These are phyloP conservation scores for Cataglyphis livida DNA, from an alignment of 2,888 invertebrate genomes.

Conservation along the genomic window DNA sequence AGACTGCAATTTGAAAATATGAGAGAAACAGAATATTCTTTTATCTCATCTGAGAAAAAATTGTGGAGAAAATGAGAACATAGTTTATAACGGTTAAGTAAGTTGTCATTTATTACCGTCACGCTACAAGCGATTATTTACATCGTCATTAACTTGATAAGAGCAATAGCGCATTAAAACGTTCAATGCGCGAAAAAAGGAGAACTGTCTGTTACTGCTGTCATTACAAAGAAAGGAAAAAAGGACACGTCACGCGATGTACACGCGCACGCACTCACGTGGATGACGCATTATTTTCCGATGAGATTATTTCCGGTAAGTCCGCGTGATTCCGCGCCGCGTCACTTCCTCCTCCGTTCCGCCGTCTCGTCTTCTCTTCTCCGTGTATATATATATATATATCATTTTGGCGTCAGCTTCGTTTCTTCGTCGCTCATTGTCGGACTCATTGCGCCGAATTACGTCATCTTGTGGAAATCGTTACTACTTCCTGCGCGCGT, in stretches of 20 bases:
- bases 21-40: background rate
- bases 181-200: slow-evolving; percentile 4
- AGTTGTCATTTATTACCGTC: slow-evolving; percentile 33
- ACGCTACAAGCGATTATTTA: slow-evolving; percentile 1
- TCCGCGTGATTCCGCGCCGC: slow-evolving; percentile 39
- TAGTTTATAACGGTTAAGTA: slow-evolving; percentile 13
- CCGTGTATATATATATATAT: background rate
- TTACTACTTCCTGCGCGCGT: slow-evolving; percentile 45
- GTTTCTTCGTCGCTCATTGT: slow-evolving; percentile 39
- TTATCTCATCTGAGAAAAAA: background rate
- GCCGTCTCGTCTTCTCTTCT: slow-evolving; percentile 5
- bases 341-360: slow-evolving; percentile 39
- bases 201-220: background rate
- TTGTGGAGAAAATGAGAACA: slow-evolving; percentile 1
- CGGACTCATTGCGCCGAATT: slow-evolving; percentile 46
- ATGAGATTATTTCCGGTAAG: slow-evolving; percentile 54
- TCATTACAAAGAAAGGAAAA: background rate
- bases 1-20: background rate
- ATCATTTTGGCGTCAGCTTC: slow-evolving; percentile 27
- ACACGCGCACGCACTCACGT: background rate
- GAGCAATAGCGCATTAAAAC: slow-evolving; percentile 30
- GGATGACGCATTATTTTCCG: slow-evolving; percentile 47
- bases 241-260: slow-evolving; percentile 26
- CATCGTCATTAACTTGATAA: slow-evolving; percentile 33
- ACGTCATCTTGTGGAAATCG: slow-evolving; percentile 54